A percentile compares a stretch with the other conserved stretches of the same genome.
phyloP scores from a whole-genome alignment of 2,113 vertebrate species.

The Morone saxatilis region DNA sequence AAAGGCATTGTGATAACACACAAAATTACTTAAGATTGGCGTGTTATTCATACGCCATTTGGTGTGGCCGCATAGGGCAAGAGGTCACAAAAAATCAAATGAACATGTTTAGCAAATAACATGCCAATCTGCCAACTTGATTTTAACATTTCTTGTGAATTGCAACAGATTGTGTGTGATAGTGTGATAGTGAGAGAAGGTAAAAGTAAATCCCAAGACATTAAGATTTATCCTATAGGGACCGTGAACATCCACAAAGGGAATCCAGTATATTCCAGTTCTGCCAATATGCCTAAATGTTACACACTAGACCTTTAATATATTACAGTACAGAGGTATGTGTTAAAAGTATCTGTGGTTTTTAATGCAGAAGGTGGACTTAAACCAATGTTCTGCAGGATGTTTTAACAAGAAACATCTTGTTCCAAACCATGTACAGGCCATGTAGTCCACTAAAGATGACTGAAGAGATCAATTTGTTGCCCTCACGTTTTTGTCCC shows the following conservation, averaged over 20 bases:
- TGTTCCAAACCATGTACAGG: neutral
- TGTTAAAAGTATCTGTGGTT: neutral
- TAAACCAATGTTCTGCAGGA: neutral
- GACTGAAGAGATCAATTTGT: neutral
- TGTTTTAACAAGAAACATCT: neutral
- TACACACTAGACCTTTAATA: too few species aligned
- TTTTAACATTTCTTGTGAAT: neutral
- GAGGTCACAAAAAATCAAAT: too few species aligned
- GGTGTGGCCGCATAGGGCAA: too few species aligned
- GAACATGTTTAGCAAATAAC: too few species aligned
- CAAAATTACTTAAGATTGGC: too few species aligned
- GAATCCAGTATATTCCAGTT: too few species aligned
- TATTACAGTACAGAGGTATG: neutral
- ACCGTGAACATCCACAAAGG: neutral
- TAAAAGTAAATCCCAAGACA: too few species aligned
- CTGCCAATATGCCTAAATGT: too few species aligned
- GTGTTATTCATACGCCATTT: too few species aligned
- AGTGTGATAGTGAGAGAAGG: neutral
- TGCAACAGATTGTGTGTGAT: neutral
- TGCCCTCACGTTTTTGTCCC: neutral
- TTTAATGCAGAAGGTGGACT: neutral
- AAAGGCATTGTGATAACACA: too few species aligned
- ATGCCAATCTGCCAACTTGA: too few species aligned
- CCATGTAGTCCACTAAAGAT: neutral
- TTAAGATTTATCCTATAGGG: neutral